Evolutionary conservation across 2,888 invertebrate genomes (phyloP).

Genomic region (Pseudococcus jackbeardsleyi): DNA sequence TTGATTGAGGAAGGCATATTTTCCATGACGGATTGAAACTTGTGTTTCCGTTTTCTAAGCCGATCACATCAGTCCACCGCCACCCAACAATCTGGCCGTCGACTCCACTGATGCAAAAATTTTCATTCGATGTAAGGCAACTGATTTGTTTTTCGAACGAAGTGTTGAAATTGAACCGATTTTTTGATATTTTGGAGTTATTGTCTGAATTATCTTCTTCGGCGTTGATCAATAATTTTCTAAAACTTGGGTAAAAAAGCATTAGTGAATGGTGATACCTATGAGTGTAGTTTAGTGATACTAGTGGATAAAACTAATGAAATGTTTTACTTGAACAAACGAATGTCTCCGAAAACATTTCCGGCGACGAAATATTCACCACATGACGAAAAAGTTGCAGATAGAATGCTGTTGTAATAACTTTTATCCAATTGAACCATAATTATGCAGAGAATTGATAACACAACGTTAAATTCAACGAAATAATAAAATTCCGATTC

Average conservation of each 20-base stretch:
- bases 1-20: conserved; percentile 75
- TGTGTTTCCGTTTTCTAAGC: conserved; percentile 68
- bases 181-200: conserved; percentile 68
- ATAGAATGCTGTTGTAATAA: conserved; percentile 84
- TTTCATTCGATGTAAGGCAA: conserved; percentile 77
- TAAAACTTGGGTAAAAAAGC: conserved; percentile 72
- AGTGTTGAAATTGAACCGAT: conserved; percentile 74
- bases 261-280: too few relatives aligned
- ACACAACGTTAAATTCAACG: neutral
- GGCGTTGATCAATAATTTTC: conserved; percentile 75
- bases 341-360: conserved; percentile 87
- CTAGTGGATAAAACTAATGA: conserved; percentile 67
- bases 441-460: neutral
- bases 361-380: conserved; percentile 86
- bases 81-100: conserved; percentile 81
- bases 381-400: conserved; percentile 86
- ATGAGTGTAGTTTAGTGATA: neutral
- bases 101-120: conserved; percentile 79
- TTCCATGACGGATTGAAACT: conserved; percentile 76
- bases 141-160: conserved; percentile 78
- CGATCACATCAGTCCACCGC: conserved; percentile 77
- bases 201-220: conserved; percentile 70
- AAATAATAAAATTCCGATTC: too few relatives aligned
- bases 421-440: conserved; percentile 71
- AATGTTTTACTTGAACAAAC: conserved; percentile 81